A percentile compares a stretch with the other conserved stretches of the same genome.
Evolutionary conservation across 37 sponge, comb jelly and placozoan species (phyloP).

Genomic region (Hexactinellida sp.): DNA sequence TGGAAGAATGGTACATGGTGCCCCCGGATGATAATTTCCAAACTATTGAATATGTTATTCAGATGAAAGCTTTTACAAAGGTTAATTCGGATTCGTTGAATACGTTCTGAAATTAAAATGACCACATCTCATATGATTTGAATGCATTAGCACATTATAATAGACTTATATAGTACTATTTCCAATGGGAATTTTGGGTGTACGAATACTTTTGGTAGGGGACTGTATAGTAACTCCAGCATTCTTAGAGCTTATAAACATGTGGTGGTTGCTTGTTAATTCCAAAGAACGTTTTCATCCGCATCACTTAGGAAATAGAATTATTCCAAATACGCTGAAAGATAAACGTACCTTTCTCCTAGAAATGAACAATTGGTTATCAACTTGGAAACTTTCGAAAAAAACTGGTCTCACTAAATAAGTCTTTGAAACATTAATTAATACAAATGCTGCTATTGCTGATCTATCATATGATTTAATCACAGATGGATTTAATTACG

Average conservation of each 20-base stretch:
- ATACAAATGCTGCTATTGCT: neutral
- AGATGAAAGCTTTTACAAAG: no score
- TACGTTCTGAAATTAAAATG: no score
- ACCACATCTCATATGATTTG: no score
- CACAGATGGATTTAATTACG: neutral
- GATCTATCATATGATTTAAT: slow-evolving; percentile 6
- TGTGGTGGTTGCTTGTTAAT: neutral
- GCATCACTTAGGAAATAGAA: neutral
- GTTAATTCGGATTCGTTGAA: no score
- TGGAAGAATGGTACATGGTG: no score
- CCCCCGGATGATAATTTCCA: no score
- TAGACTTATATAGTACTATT: no score
- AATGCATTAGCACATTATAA: no score
- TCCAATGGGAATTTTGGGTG: no score
- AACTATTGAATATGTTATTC: no score
- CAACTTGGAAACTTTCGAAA: neutral
- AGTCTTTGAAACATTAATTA: neutral
- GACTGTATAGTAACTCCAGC: slow-evolving; percentile 9
- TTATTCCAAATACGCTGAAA: neutral
- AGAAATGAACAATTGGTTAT: neutral
- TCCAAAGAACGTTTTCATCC: slow-evolving; percentile 8
- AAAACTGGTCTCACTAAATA: neutral
- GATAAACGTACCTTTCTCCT: neutral
- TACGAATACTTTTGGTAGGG: no score
- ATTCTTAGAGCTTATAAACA: slow-evolving; percentile 7